Evolutionary conservation across 37 sponge, comb jelly and placozoan species (phyloP), one percentile per base, ranked within the genome.

Genomic region (Chondrilla cf. caribensis): DNA sequence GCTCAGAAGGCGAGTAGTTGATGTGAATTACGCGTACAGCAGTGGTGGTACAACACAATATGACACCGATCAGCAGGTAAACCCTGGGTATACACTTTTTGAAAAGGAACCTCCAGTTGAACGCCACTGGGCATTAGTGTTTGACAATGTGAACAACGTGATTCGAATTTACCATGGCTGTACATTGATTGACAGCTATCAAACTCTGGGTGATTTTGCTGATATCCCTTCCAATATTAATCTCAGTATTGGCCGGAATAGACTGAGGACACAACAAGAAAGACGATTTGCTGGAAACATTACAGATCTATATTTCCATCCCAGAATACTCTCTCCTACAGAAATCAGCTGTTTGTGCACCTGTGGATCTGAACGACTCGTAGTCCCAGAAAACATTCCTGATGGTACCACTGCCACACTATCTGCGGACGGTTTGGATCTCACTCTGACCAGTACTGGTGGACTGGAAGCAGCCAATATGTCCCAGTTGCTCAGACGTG

Each of bases 301-400:
- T 19, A 32, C 31, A 81, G 87, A 84, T 35, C 39, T 81, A 39
- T 92, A 80, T 60, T 92, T 85, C 39, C 86, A 88, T 75, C 81
- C 70, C 5, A 59, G 25, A 11, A 60, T 83, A 38, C 73, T 92
- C 41, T 38, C 79, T 58, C 1, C 64, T 26, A 31, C 51, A 2
- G 84, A 92, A 66, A 39, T 92, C 33, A 19, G 21, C 8, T 60
- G 80, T 42, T 79, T 86, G 33, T 92, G 93, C 59, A 80, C 84
- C 38, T 92, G 93, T 86, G 91, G 91, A 11, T 24, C 58, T 60
- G 93, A 92, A 43, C 43, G 66, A 0, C 81, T 92, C 15, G 44
- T 54, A 28, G 64, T 60, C 2, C 89, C 84, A 14, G 51, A 54
- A 38, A 2, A 58, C 0, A 42, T 85, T 28, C 87, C 93, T n/a